A percentile compares a stretch with the other conserved stretches of the same genome.
These are phyloP conservation scores for Candidula unifasciata DNA, from an alignment of 2,888 invertebrate species.

Conservation along the genomic window DNA sequence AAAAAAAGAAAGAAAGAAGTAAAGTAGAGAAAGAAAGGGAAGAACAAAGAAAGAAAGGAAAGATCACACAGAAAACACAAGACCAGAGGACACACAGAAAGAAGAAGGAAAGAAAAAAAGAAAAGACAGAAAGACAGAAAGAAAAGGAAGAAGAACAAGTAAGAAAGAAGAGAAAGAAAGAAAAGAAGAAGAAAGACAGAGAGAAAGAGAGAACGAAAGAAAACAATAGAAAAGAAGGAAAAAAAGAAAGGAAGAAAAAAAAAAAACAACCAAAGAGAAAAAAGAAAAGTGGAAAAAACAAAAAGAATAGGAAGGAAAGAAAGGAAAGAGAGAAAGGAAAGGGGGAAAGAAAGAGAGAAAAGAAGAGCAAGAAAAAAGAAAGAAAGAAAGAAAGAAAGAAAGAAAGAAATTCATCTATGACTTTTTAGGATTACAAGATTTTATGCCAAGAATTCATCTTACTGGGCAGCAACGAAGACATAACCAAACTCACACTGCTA, in stretches of 20 bases:
- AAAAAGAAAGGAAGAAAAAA: background rate
- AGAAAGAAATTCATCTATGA: too few relatives aligned
- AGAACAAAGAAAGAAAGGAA: background rate
- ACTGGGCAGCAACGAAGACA: too few relatives aligned
- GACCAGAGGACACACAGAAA: background rate
- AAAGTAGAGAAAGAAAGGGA: slow-evolving; percentile 1
- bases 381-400: background rate
- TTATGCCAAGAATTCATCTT: too few relatives aligned
- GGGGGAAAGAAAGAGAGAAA: background rate
- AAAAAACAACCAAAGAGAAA: background rate
- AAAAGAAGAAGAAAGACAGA: background rate
- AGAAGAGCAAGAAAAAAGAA: background rate
- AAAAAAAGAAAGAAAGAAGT: background rate
- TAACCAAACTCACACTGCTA: too few relatives aligned
- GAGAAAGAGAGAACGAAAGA: background rate
- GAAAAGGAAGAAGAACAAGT: background rate
- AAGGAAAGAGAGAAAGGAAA: background rate
- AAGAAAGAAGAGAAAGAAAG: background rate
- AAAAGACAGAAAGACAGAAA: background rate
- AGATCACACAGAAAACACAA: background rate
- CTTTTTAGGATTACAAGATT: too few relatives aligned
- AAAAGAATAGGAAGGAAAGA: background rate
- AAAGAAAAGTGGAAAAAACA: background rate
- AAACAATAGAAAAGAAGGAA: background rate
- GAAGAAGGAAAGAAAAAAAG: background rate